Evolutionary conservation across 1,140 invertebrate species (phyloP).

Genomic region (Plodia interpunctella): DNA sequence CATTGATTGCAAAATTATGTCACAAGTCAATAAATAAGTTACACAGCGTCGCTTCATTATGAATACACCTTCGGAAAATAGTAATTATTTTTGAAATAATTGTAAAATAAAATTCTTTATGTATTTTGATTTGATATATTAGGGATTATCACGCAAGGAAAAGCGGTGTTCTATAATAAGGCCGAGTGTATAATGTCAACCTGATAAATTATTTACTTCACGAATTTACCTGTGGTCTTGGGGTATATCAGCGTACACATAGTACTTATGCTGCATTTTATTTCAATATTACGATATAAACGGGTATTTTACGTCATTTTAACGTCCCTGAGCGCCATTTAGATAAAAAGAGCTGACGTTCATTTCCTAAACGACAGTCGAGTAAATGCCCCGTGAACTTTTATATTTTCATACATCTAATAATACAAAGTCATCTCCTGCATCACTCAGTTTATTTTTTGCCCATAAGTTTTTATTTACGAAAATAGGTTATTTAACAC

Average conservation of each 20-base stretch:
- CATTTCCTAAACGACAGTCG: constrained; percentile 58
- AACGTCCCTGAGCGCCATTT: constrained; percentile 61
- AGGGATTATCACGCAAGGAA: no score
- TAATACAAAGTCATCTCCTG: background rate
- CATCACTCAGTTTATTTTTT: background rate
- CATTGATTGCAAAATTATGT: no score
- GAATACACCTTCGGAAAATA: no score
- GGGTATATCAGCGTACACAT: background rate
- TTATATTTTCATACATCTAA: constrained; percentile 23
- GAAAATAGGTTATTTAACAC: no score
- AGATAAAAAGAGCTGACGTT: constrained; percentile 67
- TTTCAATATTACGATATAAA: constrained; percentile 71
- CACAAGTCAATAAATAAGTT: no score
- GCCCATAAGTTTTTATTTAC: no score
- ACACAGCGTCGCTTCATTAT: no score
- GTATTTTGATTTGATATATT: no score
- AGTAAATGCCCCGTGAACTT: constrained; percentile 24
- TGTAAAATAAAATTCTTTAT: background rate
- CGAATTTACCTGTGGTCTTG: no score
- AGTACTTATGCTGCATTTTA: constrained; percentile 42
- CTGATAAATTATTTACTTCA: no score
- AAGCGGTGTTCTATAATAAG: no score
- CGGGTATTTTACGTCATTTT: constrained; percentile 67
- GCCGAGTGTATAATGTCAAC: no score
- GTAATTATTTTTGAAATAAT: background rate